phyloP scores from a whole-genome alignment of 2,797 vertebrate genomes.

The Mus minutoides region DNA sequence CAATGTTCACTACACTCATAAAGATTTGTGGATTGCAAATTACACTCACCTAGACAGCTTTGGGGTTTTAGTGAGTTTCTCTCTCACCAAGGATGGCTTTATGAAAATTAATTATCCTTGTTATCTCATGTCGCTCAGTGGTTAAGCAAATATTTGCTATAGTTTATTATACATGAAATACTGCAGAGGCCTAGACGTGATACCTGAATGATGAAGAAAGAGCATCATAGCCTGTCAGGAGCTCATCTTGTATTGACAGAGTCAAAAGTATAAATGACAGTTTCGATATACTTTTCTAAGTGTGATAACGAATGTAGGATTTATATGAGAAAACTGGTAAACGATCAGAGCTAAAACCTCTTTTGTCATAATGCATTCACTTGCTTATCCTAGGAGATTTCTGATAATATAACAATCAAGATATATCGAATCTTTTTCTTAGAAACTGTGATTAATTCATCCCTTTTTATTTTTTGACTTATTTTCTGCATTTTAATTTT shows the following conservation, averaged over 20 bases:
- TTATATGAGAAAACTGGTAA: not conserved
- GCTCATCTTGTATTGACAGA: not conserved
- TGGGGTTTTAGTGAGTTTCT: not conserved
- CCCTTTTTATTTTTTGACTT: not conserved
- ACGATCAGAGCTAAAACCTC: not conserved
- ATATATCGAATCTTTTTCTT: not conserved
- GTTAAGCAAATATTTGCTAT: not conserved
- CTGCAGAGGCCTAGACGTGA: not conserved
- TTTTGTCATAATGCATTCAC: not conserved
- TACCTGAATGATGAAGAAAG: not conserved
- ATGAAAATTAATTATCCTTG: constrained; percentile 26
- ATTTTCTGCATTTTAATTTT: not conserved
- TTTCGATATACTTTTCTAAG: not conserved
- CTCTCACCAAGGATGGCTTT: not conserved
- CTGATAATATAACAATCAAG: not conserved
- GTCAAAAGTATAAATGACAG: not conserved
- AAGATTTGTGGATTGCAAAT: constrained; percentile 10
- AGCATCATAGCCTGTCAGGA: not conserved
- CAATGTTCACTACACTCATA: not conserved
- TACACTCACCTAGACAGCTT: not conserved
- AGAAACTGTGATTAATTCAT: not conserved
- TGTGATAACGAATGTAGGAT: not conserved
- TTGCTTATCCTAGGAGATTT: not conserved
- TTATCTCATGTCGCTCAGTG: not conserved
- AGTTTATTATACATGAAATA: not conserved